Percentiles rank a stretch among this genome's conserved stretches.
phyloP scores from a whole-genome alignment of 2,797 vertebrate genomes.

The Limnodromus scolopaceus region DNA sequence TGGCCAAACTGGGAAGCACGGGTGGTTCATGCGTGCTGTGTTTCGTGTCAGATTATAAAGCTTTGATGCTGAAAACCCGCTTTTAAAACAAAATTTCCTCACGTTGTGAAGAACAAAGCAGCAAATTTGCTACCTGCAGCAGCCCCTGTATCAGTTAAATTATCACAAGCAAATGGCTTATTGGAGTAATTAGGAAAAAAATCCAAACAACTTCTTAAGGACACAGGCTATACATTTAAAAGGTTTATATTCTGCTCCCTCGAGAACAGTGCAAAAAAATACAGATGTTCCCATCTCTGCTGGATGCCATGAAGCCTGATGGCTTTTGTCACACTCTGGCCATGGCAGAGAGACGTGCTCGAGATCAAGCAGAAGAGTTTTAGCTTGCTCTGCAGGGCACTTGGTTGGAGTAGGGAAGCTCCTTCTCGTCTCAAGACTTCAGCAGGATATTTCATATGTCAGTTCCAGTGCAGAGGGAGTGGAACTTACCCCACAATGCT shows the following conservation, averaged over 20 bases:
- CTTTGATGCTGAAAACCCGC: constrained; percentile 39
- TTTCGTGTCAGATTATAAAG: neutral
- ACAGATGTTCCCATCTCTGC: neutral
- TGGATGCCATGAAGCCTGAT: neutral
- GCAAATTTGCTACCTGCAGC: constrained; percentile 27
- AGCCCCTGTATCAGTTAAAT: neutral
- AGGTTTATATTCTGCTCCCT: neutral
- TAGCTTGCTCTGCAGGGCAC: neutral
- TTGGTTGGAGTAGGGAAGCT: neutral
- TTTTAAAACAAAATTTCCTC: constrained; percentile 38
- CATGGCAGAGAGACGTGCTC: neutral
- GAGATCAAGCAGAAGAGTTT: neutral
- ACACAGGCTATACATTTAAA: neutral
- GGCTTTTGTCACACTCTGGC: neutral
- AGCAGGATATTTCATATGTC: neutral
- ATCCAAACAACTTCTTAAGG: neutral
- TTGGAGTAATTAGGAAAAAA: neutral
- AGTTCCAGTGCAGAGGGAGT: neutral
- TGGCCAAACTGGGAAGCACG: neutral
- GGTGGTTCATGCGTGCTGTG: neutral
- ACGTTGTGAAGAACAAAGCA: neutral
- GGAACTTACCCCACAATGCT: neutral
- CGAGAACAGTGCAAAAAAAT: neutral
- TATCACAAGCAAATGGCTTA: constrained; percentile 1
- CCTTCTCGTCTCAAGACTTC: neutral